phyloP scores from a whole-genome alignment of 2,113 vertebrate species.

The Octodon degus region DNA sequence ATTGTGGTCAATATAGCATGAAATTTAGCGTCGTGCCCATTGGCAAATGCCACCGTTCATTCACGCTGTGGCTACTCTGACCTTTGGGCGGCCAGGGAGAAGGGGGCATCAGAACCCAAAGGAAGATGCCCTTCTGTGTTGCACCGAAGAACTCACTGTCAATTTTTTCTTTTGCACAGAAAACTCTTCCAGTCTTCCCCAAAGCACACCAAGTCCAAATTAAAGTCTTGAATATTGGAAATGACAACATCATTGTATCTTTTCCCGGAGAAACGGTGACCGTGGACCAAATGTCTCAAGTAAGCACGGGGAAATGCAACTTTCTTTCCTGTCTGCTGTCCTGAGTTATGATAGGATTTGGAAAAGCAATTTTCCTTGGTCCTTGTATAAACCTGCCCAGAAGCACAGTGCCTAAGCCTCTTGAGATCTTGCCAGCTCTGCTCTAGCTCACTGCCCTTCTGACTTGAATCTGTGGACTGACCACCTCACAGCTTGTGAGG shows the following conservation, averaged over 20 bases:
- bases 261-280: background rate
- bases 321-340: background rate
- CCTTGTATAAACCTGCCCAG: background rate
- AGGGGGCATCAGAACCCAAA: accelerated
- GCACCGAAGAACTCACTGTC: background rate
- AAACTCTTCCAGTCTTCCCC: conserved; percentile 93
- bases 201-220: conserved; percentile 87
- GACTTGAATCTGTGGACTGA: background rate
- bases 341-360: background rate
- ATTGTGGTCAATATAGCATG: background rate
- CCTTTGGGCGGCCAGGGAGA: background rate
- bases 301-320: conserved; percentile 50
- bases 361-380: background rate
- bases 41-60: background rate
- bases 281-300: background rate
- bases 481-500: background rate
- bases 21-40: background rate
- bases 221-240: conserved; percentile 91
- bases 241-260: accelerated
- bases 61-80: background rate
- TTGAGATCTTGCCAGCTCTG: background rate
- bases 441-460: background rate
- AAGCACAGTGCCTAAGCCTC: background rate
- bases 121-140: background rate
- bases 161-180: conserved; percentile 82